These are phyloP conservation scores for Ichneumon xanthorius DNA, from an alignment of 2,888 invertebrate species.

Conservation along the genomic window DNA sequence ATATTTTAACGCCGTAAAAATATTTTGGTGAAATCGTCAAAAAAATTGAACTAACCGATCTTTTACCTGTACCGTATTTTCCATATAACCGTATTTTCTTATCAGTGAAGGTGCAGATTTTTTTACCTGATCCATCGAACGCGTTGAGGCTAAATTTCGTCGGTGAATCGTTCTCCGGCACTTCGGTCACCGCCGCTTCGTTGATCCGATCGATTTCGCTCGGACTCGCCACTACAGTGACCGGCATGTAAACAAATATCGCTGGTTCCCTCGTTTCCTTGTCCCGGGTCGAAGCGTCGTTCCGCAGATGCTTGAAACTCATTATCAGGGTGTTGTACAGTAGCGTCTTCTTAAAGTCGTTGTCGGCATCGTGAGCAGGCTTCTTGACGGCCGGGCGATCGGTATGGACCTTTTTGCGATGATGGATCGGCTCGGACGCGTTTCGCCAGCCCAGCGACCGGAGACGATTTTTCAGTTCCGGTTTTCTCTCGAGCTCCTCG, in stretches of 20 bases:
- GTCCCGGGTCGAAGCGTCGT: not conserved
- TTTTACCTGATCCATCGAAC: slow-evolving; percentile 35
- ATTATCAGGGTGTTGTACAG: slow-evolving; percentile 35
- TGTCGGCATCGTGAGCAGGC: not conserved
- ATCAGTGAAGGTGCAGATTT: not conserved
- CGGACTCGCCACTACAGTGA: not conserved
- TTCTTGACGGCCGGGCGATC: not conserved
- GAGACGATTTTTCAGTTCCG: slow-evolving; percentile 42
- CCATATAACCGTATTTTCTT: no score
- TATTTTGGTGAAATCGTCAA: no score
- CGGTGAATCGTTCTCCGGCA: slow-evolving; percentile 34
- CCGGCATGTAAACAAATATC: slow-evolving; percentile 49
- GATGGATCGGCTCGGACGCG: slow-evolving; percentile 1
- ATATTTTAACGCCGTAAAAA: no score
- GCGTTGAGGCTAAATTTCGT: slow-evolving; percentile 49
- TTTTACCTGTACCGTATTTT: no score
- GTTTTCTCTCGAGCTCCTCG: slow-evolving; percentile 49
- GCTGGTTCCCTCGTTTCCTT: slow-evolving; percentile 13
- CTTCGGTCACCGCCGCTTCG: not conserved
- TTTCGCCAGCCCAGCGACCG: slow-evolving; percentile 49
- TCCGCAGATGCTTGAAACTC: slow-evolving; percentile 17
- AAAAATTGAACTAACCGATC: no score
- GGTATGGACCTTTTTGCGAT: not conserved
- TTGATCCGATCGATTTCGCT: slow-evolving; percentile 20
- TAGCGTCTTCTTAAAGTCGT: slow-evolving; percentile 1